Evolutionary conservation across 1,140 invertebrate species (phyloP), one percentile per base, ranked within the genome.

Genomic region (Temnothorax nylanderi): DNA sequence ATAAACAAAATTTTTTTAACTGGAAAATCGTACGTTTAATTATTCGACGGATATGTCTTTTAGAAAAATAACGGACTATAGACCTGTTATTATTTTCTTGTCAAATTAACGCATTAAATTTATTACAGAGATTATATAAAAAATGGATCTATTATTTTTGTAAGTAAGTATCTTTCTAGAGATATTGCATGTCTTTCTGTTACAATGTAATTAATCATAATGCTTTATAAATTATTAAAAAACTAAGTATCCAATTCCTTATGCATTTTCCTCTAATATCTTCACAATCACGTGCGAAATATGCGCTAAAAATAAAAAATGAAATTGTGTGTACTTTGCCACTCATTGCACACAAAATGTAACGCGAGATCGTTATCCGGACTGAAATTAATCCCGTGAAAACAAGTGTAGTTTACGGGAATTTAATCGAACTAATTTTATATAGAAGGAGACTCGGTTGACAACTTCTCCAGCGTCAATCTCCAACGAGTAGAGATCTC

Each of bases 351-450:
- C 1, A n/a, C 54, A 44, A 37, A 58, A 47, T 16, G 34, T 37
- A 37, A 67, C 18, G 16, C 34, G 2, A 47, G 44, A 21, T 60
- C 26, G 16, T 62, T 54, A 67, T 26, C 34, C 32, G 13, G 26
- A 18, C 4, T 18, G n/a, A 62, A 84, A 41, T 47, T 75, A 18
- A 74, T 37, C 13, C n/a, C 13, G 13, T n/a, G 32, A 21, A 34
- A 71, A 18, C 34, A 71, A 72, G 11, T 69, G n/a, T 54, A 72
- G 13, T 41, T 81, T 16, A 16, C 21, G 41, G 32, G 16, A 80
- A 74, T 84, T 84, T 60, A 21, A 47, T 75, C 41, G 8, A 37
- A n/a, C 0, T 60, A 74, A 47, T 84, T 84, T 60, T 47, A 37
- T 3, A 32, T 47, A 13, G 44, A 21, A 47, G 18, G 3, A 32